Base-by-base conservation (phyloP, 1,140 invertebrate species). In the Drosophila dunni region DNA sequence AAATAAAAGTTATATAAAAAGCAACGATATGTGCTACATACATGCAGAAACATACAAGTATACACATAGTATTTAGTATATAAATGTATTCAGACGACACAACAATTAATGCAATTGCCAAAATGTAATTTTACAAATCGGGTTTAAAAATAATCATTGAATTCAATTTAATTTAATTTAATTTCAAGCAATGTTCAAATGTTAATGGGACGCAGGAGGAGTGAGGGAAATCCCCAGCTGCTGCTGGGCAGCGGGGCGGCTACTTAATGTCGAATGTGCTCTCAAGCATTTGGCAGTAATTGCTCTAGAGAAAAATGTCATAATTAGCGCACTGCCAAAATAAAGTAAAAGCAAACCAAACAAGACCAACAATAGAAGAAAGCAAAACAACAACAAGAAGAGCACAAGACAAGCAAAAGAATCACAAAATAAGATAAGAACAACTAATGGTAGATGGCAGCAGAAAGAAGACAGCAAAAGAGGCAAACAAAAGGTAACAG, bases 241-340 rank as follows among this genome's bases (percentile, higher is more conserved):
- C 48, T 2, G 15, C 9, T 11, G 15, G n/a, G 1, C 7, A 13
- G 29, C 17, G 50, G 54, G 34, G 46, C 44, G 75, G 81, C 67
- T 83, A 84, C 77, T 84, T 84, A 74, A 70, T 74, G 73, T 72
- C 33, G 67, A 54, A 78, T 78, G 75, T 81, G 75, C 78, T 86
- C 61, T 72, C 83, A 76, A 79, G 67, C 82, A 82, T 88, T 86
- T 86, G 82, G 75, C 79, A 82, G 82, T 88, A 86, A 88, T 86
- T 86, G 79, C 66, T 68, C 34, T 24, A 57, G 53, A 86, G 53
- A 68, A 73, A 79, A 86, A 81, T 82, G 61, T 64, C 68, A 79
- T 79, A 86, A 73, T 86, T 76, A 73, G 78, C 81, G 34, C 58
- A 56, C 60, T 64, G 67, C 45, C 53, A 71, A 71, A 71, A 64